Conservation (phyloP, 2,113 vertebrate species). For the Gasterosteus aculeatus region DNA sequence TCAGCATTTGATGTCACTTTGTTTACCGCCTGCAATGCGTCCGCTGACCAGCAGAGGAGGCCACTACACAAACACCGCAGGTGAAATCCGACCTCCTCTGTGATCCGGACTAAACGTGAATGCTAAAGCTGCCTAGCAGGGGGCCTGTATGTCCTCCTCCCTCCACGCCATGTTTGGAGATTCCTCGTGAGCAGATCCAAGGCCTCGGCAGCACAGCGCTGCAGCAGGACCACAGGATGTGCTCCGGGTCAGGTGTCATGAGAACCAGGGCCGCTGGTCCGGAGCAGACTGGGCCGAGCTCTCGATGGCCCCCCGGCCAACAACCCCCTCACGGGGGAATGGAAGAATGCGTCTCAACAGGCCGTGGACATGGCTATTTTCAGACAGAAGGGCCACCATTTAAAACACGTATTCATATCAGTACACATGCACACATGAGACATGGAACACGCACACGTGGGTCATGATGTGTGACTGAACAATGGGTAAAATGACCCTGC, state of each 20-base stretch:
- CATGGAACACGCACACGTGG: too few species aligned
- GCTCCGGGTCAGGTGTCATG: slow-evolving; percentile 62
- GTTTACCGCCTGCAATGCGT: slow-evolving; percentile 9
- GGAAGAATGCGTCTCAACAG: slow-evolving; percentile 54
- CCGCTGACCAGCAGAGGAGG: slow-evolving; percentile 54
- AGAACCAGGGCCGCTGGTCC: slow-evolving; percentile 53
- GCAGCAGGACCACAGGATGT: slow-evolving; percentile 59
- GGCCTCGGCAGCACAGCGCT: neutral
- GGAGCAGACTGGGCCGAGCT: slow-evolving; percentile 57
- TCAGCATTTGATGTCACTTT: neutral
- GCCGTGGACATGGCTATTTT: slow-evolving; percentile 52
- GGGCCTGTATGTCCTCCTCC: neutral
- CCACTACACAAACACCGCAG: neutral
- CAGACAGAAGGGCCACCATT: slow-evolving; percentile 37
- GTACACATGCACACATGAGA: neutral
- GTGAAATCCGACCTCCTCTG: neutral
- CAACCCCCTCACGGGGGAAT: slow-evolving; percentile 39
- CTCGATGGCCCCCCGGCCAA: slow-evolving; percentile 14
- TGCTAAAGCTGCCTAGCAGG: neutral
- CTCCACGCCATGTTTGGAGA: slow-evolving; percentile 22
- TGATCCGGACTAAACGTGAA: neutral
- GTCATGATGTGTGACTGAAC: neutral
- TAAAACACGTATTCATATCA: slow-evolving; percentile 16
- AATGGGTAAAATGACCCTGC: neutral
- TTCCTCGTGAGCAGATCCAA: neutral